phyloP scores from a whole-genome alignment of 1,140 invertebrate genomes.

The Melitaea cinxia region DNA sequence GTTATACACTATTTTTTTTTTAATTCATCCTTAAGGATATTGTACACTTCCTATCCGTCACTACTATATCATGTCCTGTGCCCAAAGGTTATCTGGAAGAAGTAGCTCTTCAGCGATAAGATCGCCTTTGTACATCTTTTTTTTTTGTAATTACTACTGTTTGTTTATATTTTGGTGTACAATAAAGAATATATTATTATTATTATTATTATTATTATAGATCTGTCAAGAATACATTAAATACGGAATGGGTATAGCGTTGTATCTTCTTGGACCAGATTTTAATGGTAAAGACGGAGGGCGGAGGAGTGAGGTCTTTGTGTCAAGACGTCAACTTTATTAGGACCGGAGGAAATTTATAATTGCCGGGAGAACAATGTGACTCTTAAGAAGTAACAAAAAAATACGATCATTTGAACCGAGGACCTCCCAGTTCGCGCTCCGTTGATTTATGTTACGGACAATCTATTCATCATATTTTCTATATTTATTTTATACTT shows the following conservation, averaged over 20 bases:
- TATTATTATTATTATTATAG: too few species aligned
- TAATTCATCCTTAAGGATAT: too few species aligned
- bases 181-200: too few species aligned
- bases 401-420: constrained; percentile 31
- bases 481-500: constrained; percentile 24
- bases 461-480: constrained; percentile 32
- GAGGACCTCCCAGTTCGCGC: constrained; percentile 26
- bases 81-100: too few species aligned
- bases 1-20: too few species aligned
- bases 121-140: too few species aligned
- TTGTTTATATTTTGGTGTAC: too few species aligned
- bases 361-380: constrained; percentile 38
- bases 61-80: too few species aligned
- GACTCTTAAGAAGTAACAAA: constrained; percentile 30
- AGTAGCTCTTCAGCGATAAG: too few species aligned
- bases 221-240: not conserved
- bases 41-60: too few species aligned
- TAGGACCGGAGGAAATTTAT: constrained; percentile 36
- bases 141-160: too few species aligned
- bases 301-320: constrained; percentile 22
- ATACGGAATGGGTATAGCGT: not conserved
- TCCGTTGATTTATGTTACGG: constrained; percentile 30
- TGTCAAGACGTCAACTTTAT: constrained; percentile 39
- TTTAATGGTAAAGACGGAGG: constrained; percentile 7
- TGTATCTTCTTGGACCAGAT: constrained; percentile 4